Evolutionary conservation across 2,113 vertebrate genomes (phyloP).

Genomic region (crab-eating macaque (Macaca fascicularis)): T2T-MFA8v1.1 NC_088386.1:130008501-130009000

Average conservation of each 20-base stretch:
- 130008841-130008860: too few species aligned
- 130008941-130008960: background rate
- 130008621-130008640: background rate
- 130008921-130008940: background rate
- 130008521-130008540: background rate
- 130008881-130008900: background rate
- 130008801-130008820: too few species aligned
- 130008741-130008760: background rate
- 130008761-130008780: background rate
- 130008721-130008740: background rate
- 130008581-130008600: background rate
- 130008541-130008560: background rate
- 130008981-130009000: background rate
- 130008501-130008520: background rate
- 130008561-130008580: background rate
- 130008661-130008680: background rate
- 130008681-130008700: background rate
- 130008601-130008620: background rate
- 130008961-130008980: background rate
- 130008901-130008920: background rate
- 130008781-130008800: background rate
- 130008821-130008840: too few species aligned
- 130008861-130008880: background rate
- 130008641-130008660: background rate
- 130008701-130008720: background rate